Evolutionary conservation across 2,113 vertebrate species (phyloP).

Genomic region (Silurus glanis): DNA sequence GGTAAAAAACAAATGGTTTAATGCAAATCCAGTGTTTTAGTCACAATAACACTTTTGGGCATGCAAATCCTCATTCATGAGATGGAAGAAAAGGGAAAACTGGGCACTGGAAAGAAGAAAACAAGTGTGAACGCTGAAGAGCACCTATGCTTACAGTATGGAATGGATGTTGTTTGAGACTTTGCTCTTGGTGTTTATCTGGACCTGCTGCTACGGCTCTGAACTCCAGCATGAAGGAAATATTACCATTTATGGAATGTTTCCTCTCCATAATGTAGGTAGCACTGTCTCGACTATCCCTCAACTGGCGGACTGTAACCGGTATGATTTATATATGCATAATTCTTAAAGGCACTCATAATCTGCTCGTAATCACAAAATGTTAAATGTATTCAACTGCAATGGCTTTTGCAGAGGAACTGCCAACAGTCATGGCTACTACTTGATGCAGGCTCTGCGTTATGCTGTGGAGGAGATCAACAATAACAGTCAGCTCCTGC

Average conservation of each 20-base stretch:
- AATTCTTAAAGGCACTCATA: neutral
- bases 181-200: slow-evolving; percentile 41
- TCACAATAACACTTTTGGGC: slow-evolving; percentile 36
- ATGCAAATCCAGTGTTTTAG: slow-evolving; percentile 62
- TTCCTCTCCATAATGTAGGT: slow-evolving; percentile 70
- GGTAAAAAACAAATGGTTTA: slow-evolving; percentile 57
- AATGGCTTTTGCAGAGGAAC: slow-evolving; percentile 62
- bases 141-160: slow-evolving; percentile 23
- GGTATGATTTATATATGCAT: slow-evolving; percentile 56
- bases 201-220: slow-evolving; percentile 47
- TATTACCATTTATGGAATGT: slow-evolving; percentile 76
- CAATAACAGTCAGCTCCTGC: slow-evolving; percentile 71
- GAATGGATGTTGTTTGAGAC: slow-evolving; percentile 23
- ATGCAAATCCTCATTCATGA: slow-evolving; percentile 56
- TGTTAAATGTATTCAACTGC: neutral
- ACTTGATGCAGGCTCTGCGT: slow-evolving; percentile 78
- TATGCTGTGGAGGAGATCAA: slow-evolving; percentile 83
- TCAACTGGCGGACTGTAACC: slow-evolving; percentile 61
- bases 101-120: neutral
- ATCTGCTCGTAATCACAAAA: neutral
- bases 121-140: neutral
- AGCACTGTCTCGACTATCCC: slow-evolving; percentile 41
- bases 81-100: slow-evolving; percentile 18
- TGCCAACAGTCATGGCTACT: slow-evolving; percentile 72
- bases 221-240: slow-evolving; percentile 73